phyloP scores from a whole-genome alignment of 2,888 invertebrate species.

The Blera fallax region DNA sequence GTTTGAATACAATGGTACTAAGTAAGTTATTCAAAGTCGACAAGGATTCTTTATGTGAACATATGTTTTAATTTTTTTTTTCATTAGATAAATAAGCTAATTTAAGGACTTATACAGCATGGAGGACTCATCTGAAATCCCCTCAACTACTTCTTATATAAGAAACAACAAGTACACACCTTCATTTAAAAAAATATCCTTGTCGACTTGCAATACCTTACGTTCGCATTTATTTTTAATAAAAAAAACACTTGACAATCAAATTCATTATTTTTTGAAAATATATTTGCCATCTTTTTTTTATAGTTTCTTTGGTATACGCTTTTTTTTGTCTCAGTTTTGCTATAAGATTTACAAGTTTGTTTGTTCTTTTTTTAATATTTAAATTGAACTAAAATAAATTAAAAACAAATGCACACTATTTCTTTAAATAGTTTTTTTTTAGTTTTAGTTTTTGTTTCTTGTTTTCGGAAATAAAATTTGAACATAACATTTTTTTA shows the following conservation, averaged over 20 bases:
- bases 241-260: constrained; percentile 40
- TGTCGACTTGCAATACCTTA: constrained; percentile 7
- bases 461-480: constrained; percentile 55
- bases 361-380: constrained; percentile 44
- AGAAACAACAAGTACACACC: no score
- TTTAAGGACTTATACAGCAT: no score
- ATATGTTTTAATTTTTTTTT: not conserved
- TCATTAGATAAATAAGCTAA: no score
- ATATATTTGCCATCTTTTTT: constrained; percentile 73
- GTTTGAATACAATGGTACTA: not conserved
- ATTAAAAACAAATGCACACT: constrained; percentile 58
- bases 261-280: constrained; percentile 65
- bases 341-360: constrained; percentile 71
- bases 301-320: constrained; percentile 64
- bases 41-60: not conserved
- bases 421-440: constrained; percentile 44
- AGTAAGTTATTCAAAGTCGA: constrained; percentile 2
- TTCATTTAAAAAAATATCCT: not conserved
- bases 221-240: not conserved
- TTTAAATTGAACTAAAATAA: constrained; percentile 49
- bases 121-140: no score
- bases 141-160: no score
- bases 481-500: constrained; percentile 48
- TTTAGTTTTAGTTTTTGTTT: constrained; percentile 34
- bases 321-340: constrained; percentile 43